These are phyloP conservation scores for Rattus rattus DNA, from an alignment of 2,113 vertebrate genomes.

Conservation along the genomic window DNA sequence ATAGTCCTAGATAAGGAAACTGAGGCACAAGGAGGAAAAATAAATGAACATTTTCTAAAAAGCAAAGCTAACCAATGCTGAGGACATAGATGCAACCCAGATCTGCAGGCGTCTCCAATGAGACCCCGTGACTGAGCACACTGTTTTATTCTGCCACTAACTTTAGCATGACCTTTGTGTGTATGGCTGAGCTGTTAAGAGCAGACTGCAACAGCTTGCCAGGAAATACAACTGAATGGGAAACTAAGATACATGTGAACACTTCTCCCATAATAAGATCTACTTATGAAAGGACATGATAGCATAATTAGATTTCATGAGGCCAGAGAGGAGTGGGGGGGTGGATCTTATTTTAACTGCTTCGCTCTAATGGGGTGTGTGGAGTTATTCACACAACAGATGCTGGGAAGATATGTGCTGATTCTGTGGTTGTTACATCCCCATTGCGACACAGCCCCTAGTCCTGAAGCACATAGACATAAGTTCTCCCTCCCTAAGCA, in stretches of 20 bases:
- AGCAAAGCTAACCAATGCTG: too few relatives aligned
- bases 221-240: constrained; percentile 3
- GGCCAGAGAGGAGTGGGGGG: background rate
- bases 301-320: constrained; percentile 80
- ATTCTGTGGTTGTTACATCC: constrained; percentile 77
- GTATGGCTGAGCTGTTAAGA: background rate
- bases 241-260: constrained; percentile 68
- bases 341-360: constrained; percentile 77
- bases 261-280: constrained; percentile 79
- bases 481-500: constrained; percentile 77
- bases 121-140: background rate
- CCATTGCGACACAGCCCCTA: constrained; percentile 61
- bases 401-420: constrained; percentile 81
- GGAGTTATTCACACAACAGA: constrained; percentile 80
- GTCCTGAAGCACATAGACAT: constrained; percentile 21
- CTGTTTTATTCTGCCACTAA: background rate
- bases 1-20: constrained; percentile 12
- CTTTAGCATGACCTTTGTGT: background rate
- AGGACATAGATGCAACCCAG: background rate
- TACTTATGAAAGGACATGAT: constrained; percentile 77
- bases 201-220: constrained; percentile 2
- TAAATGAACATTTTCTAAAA: background rate
- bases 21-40: background rate
- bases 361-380: constrained; percentile 67
- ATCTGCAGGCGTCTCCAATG: background rate